phyloP scores from a whole-genome alignment of 92 coral and sea anemone genomes.

The Muricea muricata region DNA sequence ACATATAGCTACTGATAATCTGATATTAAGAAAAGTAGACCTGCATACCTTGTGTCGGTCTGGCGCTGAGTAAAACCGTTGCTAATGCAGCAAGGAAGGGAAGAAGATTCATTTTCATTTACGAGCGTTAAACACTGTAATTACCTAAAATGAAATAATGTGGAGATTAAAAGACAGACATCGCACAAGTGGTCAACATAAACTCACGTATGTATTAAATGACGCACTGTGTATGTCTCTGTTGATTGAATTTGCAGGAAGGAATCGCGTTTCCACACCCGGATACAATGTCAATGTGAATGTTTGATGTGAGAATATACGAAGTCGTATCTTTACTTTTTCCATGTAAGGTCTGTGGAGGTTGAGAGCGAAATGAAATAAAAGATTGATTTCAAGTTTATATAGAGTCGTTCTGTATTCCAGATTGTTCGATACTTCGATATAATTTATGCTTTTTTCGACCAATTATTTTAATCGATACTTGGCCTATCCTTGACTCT shows the following conservation, averaged over 20 bases:
- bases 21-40: too few species aligned
- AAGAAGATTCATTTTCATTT: neutral
- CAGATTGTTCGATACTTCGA: neutral
- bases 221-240: neutral
- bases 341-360: neutral
- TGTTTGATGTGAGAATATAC: neutral
- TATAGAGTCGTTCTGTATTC: neutral
- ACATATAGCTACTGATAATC: too few species aligned
- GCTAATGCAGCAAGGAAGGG: slow-evolving; percentile 6
- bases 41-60: slow-evolving; percentile 8
- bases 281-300: neutral
- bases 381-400: neutral
- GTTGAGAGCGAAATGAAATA: neutral
- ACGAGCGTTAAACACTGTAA: neutral
- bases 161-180: neutral
- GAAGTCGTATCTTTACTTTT: neutral
- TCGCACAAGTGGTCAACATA: neutral
- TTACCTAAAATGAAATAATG: neutral
- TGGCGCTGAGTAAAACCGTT: neutral
- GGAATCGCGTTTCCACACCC: neutral
- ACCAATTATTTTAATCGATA: neutral
- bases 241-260: neutral
- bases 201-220: neutral
- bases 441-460: neutral
- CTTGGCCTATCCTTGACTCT: neutral